These are phyloP conservation scores for Nipponacmea schrenckii DNA, from an alignment of 2,888 invertebrate species.

Conservation along the genomic window DNA sequence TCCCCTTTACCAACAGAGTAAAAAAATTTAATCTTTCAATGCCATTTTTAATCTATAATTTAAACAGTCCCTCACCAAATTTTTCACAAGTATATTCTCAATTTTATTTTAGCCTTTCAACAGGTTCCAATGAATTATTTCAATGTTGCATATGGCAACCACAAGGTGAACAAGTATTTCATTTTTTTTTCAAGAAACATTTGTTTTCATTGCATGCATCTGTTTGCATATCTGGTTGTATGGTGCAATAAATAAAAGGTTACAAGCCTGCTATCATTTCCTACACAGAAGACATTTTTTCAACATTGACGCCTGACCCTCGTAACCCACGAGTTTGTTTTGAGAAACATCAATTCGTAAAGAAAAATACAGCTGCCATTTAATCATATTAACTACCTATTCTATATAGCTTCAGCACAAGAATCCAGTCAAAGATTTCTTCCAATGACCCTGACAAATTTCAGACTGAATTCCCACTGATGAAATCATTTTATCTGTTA, in stretches of 20 bases:
- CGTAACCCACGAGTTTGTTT: neutral
- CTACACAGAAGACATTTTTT: constrained; percentile 2
- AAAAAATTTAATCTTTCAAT: no score
- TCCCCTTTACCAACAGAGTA: no score
- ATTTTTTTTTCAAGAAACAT: no score
- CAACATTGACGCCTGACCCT: neutral
- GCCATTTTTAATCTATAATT: no score
- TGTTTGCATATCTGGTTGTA: neutral
- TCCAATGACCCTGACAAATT: neutral
- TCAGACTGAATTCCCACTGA: constrained; percentile 1
- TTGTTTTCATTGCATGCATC: no score
- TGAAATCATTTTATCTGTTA: neutral
- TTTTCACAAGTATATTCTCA: no score
- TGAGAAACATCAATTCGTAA: constrained; percentile 7
- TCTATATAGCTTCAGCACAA: no score
- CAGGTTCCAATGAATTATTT: no score
- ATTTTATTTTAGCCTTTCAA: no score
- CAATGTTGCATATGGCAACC: no score
- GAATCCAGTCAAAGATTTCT: neutral
- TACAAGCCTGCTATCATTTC: neutral
- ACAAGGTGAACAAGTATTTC: no score
- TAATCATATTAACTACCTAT: constrained; percentile 3
- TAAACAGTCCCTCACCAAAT: no score
- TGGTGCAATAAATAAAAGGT: constrained; percentile 3
- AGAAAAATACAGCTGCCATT: constrained; percentile 1